Conservation (phyloP, 1,140 invertebrate genomes). For the Cydia splendana region DNA sequence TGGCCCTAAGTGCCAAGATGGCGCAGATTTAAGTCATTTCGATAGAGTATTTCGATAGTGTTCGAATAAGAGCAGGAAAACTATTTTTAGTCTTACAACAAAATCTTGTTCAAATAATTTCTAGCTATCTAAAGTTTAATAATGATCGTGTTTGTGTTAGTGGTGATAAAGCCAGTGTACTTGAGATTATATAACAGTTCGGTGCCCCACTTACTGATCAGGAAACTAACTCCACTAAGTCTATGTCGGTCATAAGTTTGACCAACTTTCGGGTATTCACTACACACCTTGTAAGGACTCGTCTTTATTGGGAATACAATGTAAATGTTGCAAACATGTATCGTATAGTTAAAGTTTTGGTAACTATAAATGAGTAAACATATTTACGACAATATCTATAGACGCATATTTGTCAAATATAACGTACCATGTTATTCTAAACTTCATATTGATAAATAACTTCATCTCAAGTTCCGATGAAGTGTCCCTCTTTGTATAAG, state of each 20-base stretch:
- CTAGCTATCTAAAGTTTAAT: background rate
- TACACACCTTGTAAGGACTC: constrained; percentile 2
- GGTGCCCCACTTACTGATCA: constrained; percentile 4
- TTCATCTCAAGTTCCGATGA: too few species aligned
- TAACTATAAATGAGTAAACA: too few species aligned
- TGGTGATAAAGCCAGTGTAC: constrained; percentile 7
- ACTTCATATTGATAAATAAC: too few species aligned
- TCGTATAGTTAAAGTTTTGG: background rate
- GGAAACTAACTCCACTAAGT: constrained; percentile 7
- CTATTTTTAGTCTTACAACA: too few species aligned
- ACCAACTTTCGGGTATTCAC: constrained; percentile 22
- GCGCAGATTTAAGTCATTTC: too few species aligned
- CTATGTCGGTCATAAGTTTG: constrained; percentile 21
- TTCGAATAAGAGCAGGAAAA: too few species aligned
- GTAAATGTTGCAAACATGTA: background rate
- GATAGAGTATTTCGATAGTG: too few species aligned
- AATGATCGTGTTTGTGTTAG: background rate
- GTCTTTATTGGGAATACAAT: background rate
- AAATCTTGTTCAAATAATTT: background rate
- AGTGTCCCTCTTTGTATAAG: too few species aligned
- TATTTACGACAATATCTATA: too few species aligned
- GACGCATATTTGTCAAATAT: too few species aligned
- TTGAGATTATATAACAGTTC: constrained; percentile 22
- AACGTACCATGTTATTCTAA: too few species aligned
- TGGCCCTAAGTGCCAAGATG: too few species aligned